These are phyloP conservation scores for Dascyllus trimaculatus DNA, from an alignment of 2,113 vertebrate genomes.

Conservation along the genomic window DNA sequence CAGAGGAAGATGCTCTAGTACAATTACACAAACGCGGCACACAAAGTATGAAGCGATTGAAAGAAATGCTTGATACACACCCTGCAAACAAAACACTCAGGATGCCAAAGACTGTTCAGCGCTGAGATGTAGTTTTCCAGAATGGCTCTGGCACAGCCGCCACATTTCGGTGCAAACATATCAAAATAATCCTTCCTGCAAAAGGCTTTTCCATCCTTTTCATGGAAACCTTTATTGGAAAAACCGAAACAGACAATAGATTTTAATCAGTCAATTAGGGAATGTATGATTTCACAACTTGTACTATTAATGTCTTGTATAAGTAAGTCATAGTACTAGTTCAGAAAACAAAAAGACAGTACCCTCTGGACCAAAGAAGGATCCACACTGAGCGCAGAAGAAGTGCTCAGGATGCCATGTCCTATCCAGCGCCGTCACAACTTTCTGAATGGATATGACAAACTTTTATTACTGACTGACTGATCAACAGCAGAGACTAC, in stretches of 20 bases:
- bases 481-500: not conserved
- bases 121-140: conserved; percentile 99
- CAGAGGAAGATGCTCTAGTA: not conserved
- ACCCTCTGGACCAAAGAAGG: conserved; percentile 97
- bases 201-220: conserved; percentile 98
- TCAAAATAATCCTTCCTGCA: conserved; percentile 99
- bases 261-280: too few relatives aligned
- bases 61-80: conserved; percentile 80
- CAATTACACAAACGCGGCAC: too few relatives aligned
- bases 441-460: conserved; percentile 88
- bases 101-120: conserved; percentile 97
- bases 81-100: conserved; percentile 98
- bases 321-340: too few relatives aligned
- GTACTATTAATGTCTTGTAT: too few relatives aligned
- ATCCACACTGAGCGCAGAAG: conserved; percentile 98
- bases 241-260: not conserved
- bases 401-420: conserved; percentile 99
- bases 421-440: conserved; percentile 95
- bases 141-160: conserved; percentile 95
- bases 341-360: not conserved
- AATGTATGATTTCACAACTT: too few relatives aligned
- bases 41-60: not conserved
- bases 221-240: conserved; percentile 91
- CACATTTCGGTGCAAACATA: conserved; percentile 98
- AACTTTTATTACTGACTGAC: not conserved